These are phyloP conservation scores for Diadumene lineata DNA, from an alignment of 92 coral and sea anemone genomes.

Conservation along the genomic window DNA sequence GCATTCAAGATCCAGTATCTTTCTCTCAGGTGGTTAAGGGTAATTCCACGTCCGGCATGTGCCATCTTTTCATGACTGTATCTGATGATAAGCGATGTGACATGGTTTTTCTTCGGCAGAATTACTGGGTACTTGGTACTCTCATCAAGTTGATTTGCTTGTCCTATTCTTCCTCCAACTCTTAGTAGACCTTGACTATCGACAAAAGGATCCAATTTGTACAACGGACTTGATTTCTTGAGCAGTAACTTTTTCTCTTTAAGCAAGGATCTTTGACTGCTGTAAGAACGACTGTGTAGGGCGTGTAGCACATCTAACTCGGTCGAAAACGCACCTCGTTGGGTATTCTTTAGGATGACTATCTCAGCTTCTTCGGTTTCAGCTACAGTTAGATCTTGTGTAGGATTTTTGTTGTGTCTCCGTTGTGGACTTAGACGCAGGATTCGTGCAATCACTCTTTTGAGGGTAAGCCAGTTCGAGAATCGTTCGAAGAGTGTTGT, in stretches of 20 bases:
- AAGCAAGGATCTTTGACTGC: neutral
- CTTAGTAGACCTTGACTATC: neutral
- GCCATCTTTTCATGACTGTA: conserved; percentile 29
- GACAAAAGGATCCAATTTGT: neutral
- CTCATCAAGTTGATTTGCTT: conserved; percentile 21
- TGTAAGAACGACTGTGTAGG: too few relatives aligned
- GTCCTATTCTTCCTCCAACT: conserved; percentile 32
- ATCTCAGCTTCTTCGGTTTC: neutral
- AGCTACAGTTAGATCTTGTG: neutral
- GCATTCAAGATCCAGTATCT: conserved; percentile 36
- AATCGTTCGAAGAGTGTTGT: neutral
- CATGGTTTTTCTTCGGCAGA: conserved; percentile 26
- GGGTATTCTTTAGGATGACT: neutral
- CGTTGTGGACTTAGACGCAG: neutral
- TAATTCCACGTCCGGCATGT: conserved; percentile 31
- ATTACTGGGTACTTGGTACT: conserved; percentile 22
- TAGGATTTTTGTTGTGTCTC: neutral
- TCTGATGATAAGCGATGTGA: conserved; percentile 35
- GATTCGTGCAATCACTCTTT: neutral
- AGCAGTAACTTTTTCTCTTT: neutral
- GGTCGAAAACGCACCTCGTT: neutral
- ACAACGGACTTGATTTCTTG: neutral
- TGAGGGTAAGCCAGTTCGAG: neutral
- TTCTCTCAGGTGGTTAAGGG: conserved; percentile 19
- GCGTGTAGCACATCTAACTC: neutral